Evolutionary conservation across 1,140 invertebrate genomes (phyloP).

Genomic region (Planococcus citri): DNA sequence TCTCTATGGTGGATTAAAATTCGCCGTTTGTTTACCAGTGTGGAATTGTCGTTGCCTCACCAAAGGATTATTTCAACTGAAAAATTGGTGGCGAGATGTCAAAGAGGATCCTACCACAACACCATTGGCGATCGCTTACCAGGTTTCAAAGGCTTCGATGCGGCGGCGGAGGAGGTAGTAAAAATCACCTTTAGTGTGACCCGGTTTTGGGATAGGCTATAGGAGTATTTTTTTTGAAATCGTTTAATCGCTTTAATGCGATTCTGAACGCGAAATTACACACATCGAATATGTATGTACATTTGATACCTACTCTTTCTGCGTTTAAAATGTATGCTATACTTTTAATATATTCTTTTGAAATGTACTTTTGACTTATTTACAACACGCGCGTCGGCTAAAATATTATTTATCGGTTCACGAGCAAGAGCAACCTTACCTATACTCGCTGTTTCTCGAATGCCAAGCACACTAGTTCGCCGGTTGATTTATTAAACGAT

Average conservation of each 20-base stretch:
- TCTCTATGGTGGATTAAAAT: neutral
- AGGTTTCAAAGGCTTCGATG: too few species aligned
- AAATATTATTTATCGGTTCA: conserved; percentile 1
- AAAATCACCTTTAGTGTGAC: too few species aligned
- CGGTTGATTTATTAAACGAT: neutral
- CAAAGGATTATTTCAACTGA: neutral
- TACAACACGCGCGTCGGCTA: neutral
- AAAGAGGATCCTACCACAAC: neutral
- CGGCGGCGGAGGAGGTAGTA: too few species aligned
- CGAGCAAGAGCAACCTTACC: neutral
- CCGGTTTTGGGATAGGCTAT: too few species aligned
- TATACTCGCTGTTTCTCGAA: neutral
- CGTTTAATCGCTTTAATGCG: neutral
- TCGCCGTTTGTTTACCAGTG: neutral
- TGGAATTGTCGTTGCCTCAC: neutral
- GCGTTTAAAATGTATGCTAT: too few species aligned
- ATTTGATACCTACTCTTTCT: neutral
- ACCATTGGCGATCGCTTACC: neutral
- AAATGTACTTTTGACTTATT: neutral
- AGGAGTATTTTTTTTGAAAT: neutral
- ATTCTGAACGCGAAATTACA: neutral
- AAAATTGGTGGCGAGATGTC: neutral
- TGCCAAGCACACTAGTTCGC: neutral
- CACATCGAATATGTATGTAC: neutral
- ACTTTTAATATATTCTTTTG: neutral